Conservation (phyloP, 92 coral and sea anemone species). For the Actinernus sp. region DNA sequence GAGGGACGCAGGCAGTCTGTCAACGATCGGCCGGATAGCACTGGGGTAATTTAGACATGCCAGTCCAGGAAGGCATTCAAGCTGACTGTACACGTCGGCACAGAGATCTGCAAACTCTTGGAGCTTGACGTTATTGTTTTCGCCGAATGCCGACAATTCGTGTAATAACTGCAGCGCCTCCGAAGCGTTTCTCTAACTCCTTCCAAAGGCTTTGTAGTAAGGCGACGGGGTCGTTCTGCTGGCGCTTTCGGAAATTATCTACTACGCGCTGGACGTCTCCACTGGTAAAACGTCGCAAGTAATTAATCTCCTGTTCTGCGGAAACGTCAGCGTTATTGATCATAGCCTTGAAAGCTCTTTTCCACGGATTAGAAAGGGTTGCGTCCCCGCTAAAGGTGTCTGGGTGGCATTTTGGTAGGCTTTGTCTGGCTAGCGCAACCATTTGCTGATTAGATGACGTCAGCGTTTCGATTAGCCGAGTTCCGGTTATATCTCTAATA, state of each 20-base stretch:
- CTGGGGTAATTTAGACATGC: no score
- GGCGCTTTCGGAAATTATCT: constrained; percentile 45
- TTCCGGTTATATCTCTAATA: constrained; percentile 2
- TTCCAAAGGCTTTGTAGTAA: constrained; percentile 42
- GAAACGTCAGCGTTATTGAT: constrained; percentile 44
- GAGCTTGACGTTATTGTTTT: constrained; percentile 25
- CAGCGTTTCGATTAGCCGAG: no score
- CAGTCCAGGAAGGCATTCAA: constrained; percentile 40
- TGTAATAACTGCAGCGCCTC: constrained; percentile 41
- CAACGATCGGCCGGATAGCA: constrained; percentile 44
- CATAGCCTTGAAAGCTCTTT: constrained; percentile 52
- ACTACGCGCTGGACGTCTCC: constrained; percentile 37
- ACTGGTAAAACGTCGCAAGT: constrained; percentile 42
- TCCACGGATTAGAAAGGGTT: constrained; percentile 55
- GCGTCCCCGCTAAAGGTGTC: constrained; percentile 46
- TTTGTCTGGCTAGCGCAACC: constrained; percentile 40
- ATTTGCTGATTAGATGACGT: constrained; percentile 32
- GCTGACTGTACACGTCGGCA: constrained; percentile 50
- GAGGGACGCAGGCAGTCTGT: constrained; percentile 34
- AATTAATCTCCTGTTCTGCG: constrained; percentile 44
- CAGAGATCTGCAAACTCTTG: constrained; percentile 63
- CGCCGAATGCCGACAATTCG: constrained; percentile 26
- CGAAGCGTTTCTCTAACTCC: constrained; percentile 55
- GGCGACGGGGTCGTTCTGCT: constrained; percentile 41
- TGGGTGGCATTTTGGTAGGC: constrained; percentile 41